These are phyloP conservation scores for Notiomystis cincta DNA, from an alignment of 2,113 vertebrate species.

Conservation along the genomic window DNA sequence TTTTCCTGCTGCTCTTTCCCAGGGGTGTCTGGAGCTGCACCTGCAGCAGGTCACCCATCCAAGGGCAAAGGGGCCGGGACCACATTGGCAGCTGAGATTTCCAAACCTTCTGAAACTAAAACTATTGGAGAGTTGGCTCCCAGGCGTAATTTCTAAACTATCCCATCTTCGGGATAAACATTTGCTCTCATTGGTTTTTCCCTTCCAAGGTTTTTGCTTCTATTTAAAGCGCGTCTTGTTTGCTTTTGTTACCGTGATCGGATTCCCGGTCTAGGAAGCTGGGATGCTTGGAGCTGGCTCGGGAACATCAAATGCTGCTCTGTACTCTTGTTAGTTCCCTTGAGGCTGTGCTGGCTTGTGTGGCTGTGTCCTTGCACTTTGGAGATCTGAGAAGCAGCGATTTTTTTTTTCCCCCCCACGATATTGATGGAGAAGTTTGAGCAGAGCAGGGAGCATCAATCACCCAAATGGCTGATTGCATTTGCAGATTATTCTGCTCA, in stretches of 20 bases:
- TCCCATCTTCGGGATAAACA: background rate
- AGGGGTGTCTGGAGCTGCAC: background rate
- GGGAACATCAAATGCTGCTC: background rate
- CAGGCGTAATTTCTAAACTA: background rate
- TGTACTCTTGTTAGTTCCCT: background rate
- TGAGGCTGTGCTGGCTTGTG: background rate
- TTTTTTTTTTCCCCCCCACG: too few relatives aligned
- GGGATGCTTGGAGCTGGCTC: background rate
- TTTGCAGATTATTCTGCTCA: constrained; percentile 18
- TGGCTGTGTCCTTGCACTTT: background rate
- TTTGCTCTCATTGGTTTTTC: background rate
- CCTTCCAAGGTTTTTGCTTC: background rate
- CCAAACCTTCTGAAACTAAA: background rate
- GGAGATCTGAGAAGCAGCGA: background rate
- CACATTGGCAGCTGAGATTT: background rate
- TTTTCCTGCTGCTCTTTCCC: background rate
- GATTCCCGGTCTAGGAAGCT: background rate
- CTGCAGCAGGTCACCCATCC: accelerated
- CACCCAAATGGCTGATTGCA: background rate
- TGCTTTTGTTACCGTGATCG: background rate
- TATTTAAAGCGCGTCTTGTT: constrained; percentile 11
- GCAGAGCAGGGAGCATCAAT: background rate
- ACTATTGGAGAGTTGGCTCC: background rate
- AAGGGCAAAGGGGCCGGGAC: background rate
- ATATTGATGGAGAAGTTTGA: background rate